Evolutionary conservation across 2,113 vertebrate genomes (phyloP).

Genomic region (Naja naja): DNA sequence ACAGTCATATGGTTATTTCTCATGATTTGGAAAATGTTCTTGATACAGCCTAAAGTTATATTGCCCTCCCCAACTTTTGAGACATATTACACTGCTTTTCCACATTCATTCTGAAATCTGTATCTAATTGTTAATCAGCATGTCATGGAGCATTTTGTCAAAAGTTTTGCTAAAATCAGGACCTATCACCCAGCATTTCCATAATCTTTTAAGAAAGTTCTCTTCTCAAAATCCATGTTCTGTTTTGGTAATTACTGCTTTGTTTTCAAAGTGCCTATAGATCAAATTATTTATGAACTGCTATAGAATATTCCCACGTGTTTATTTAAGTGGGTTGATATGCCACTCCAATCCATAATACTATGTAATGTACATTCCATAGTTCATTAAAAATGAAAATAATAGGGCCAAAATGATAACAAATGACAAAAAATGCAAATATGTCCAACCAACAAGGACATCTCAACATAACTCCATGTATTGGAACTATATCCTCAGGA

Average conservation of each 20-base stretch:
- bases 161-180: not conserved
- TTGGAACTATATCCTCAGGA: not conserved
- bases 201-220: not conserved
- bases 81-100: not conserved
- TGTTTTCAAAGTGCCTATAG: not conserved
- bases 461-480: not conserved
- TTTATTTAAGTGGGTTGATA: not conserved
- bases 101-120: not conserved
- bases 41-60: not conserved
- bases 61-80: not conserved
- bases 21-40: not conserved
- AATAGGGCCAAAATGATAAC: not conserved
- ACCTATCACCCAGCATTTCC: not conserved
- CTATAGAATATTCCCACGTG: not conserved
- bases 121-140: not conserved
- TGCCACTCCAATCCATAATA: not conserved
- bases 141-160: not conserved
- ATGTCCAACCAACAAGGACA: not conserved
- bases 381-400: not conserved
- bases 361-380: not conserved
- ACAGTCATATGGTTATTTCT: not conserved
- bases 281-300: not conserved
- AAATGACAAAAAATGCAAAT: not conserved
- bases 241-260: not conserved
- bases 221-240: not conserved